phyloP scores from a whole-genome alignment of 2,797 vertebrate genomes.

The Myiothlypis coronata region DNA sequence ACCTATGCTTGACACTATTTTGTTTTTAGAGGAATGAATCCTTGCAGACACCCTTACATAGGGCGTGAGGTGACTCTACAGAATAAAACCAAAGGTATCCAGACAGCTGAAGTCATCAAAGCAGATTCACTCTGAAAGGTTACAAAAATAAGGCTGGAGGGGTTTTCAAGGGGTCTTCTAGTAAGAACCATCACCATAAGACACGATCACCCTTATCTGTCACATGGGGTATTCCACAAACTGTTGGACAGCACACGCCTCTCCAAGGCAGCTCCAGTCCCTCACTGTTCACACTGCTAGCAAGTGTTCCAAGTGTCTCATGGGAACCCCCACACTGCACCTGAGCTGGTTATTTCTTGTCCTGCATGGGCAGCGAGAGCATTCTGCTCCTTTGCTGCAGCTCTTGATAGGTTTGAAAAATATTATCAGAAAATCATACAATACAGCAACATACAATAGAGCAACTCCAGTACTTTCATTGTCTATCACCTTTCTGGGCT shows the following conservation, averaged over 20 bases:
- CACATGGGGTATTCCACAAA: not conserved
- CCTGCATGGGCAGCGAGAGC: not conserved
- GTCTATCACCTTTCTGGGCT: not conserved
- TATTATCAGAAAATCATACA: not conserved
- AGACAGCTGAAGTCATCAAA: not conserved
- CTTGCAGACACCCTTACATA: not conserved
- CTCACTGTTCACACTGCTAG: not conserved
- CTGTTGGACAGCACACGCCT: not conserved
- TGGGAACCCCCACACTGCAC: not conserved
- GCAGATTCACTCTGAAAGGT: not conserved
- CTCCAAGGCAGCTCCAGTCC: not conserved
- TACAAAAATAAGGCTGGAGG: not conserved
- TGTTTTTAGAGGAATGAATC: not conserved
- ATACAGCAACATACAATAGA: not conserved
- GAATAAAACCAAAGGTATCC: not conserved
- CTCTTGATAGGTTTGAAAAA: not conserved
- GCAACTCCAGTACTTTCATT: not conserved
- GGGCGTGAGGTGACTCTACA: not conserved
- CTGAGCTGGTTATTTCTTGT: not conserved
- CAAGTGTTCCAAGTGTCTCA: not conserved
- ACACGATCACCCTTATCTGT: rapidly evolving
- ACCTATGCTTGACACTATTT: not conserved
- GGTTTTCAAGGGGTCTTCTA: not conserved
- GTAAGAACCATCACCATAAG: not conserved
- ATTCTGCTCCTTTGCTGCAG: not conserved